Evolutionary conservation across 1,140 invertebrate species (phyloP).

Genomic region (Drepana arcuata): DNA sequence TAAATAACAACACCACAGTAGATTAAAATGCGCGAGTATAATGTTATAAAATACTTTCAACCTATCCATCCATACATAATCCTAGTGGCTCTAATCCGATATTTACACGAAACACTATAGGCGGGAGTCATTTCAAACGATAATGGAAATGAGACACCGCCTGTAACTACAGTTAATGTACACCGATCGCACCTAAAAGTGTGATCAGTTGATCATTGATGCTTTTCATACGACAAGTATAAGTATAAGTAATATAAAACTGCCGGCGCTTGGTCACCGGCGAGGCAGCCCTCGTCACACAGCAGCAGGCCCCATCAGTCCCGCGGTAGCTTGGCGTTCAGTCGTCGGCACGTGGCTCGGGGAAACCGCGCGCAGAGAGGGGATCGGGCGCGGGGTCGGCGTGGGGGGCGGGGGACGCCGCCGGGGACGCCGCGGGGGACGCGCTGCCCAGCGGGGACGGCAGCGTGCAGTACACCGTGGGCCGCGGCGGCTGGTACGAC

Average conservation of each 20-base stretch:
- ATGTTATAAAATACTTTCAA: constrained; percentile 68
- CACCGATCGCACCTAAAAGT: too few relatives aligned
- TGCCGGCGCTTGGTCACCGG: too few relatives aligned
- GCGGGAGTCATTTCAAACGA: constrained; percentile 32
- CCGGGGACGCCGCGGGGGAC: constrained; percentile 43
- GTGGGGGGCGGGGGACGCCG: constrained; percentile 25
- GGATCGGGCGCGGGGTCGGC: constrained; percentile 43
- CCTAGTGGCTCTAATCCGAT: constrained; percentile 52
- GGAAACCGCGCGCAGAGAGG: constrained; percentile 39
- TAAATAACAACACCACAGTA: constrained; percentile 18
- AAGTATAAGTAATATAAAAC: too few relatives aligned
- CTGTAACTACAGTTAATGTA: too few relatives aligned
- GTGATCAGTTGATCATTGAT: too few relatives aligned
- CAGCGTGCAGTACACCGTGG: constrained; percentile 64
- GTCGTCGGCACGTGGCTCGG: constrained; percentile 45
- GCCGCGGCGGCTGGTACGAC: constrained; percentile 60
- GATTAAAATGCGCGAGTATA: constrained; percentile 44
- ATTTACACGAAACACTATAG: constrained; percentile 57
- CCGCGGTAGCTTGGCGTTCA: too few relatives aligned
- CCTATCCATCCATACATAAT: constrained; percentile 66
- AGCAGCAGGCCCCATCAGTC: too few relatives aligned
- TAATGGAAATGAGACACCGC: constrained; percentile 16
- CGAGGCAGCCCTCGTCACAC: too few relatives aligned
- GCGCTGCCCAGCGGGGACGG: constrained; percentile 50
- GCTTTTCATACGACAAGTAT: too few relatives aligned